These are phyloP conservation scores for Thymelicus lineola DNA, from an alignment of 2,888 invertebrate species.

Conservation along the genomic window DNA sequence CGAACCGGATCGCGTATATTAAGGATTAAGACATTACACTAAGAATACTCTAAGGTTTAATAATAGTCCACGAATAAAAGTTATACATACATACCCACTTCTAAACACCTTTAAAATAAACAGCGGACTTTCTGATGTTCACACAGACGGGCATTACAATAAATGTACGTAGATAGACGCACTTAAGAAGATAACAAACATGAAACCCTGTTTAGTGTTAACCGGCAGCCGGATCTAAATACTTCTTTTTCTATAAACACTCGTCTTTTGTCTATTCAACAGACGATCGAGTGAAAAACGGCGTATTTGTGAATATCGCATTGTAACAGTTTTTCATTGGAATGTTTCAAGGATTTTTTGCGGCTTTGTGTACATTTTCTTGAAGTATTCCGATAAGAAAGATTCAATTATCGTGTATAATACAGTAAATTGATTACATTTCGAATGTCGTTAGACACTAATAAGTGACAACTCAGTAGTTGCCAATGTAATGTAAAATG, in stretches of 20 bases:
- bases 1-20: not conserved
- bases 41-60: constrained; percentile 51
- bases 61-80: constrained; percentile 58
- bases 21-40: not conserved
- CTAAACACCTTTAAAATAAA: constrained; percentile 64
- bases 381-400: too few relatives aligned
- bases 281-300: constrained; percentile 54
- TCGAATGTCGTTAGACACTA: too few relatives aligned
- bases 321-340: constrained; percentile 5
- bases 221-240: constrained; percentile 65
- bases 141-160: constrained; percentile 69
- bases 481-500: too few relatives aligned
- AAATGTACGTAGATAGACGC: constrained; percentile 71
- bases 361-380: too few relatives aligned
- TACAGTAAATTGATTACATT: too few relatives aligned
- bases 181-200: constrained; percentile 80
- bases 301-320: constrained; percentile 49
- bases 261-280: constrained; percentile 75
- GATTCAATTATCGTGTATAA: too few relatives aligned
- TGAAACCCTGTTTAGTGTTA: constrained; percentile 68
- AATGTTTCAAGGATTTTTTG: not conserved
- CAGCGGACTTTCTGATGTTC: constrained; percentile 68
- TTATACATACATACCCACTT: constrained; percentile 47
- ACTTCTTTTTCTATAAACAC: constrained; percentile 70
- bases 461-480: too few relatives aligned